Evolutionary conservation across 2,797 vertebrate species (phyloP).

Genomic region (Argya squamiceps): DNA sequence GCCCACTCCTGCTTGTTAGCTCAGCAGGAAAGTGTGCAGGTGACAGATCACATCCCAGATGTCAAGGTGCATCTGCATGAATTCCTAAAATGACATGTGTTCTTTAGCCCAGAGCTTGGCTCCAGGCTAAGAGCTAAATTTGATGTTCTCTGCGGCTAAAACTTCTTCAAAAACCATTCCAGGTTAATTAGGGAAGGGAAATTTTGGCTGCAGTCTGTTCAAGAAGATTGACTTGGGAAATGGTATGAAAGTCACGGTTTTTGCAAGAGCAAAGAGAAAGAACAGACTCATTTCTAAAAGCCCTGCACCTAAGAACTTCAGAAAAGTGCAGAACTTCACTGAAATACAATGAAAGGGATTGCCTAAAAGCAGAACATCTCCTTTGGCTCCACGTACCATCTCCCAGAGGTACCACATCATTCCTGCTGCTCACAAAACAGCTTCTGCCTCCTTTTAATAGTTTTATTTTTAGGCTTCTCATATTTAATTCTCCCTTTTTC

Average conservation of each 20-base stretch:
- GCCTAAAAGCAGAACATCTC: constrained; percentile 62
- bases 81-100: constrained; percentile 75
- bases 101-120: constrained; percentile 74
- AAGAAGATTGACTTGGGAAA: constrained; percentile 47
- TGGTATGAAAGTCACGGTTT: not conserved
- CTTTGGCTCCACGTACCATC: constrained; percentile 13
- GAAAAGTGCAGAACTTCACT: constrained; percentile 56
- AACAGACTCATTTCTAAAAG: constrained; percentile 44
- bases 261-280: constrained; percentile 51
- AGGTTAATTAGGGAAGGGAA: constrained; percentile 75
- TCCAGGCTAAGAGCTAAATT: constrained; percentile 77
- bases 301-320: constrained; percentile 39
- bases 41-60: constrained; percentile 56
- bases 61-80: constrained; percentile 70
- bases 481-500: constrained; percentile 55
- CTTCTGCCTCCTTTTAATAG: constrained; percentile 43
- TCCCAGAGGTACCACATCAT: constrained; percentile 37
- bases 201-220: constrained; percentile 58
- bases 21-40: not conserved
- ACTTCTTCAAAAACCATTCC: constrained; percentile 67
- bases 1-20: not conserved
- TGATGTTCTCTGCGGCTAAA: constrained; percentile 74
- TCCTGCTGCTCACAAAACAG: constrained; percentile 43
- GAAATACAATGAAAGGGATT: constrained; percentile 37
- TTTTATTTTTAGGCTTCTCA: constrained; percentile 60